These are phyloP conservation scores for Lacanobia wlatinum DNA, from an alignment of 2,888 invertebrate species.

Conservation along the genomic window DNA sequence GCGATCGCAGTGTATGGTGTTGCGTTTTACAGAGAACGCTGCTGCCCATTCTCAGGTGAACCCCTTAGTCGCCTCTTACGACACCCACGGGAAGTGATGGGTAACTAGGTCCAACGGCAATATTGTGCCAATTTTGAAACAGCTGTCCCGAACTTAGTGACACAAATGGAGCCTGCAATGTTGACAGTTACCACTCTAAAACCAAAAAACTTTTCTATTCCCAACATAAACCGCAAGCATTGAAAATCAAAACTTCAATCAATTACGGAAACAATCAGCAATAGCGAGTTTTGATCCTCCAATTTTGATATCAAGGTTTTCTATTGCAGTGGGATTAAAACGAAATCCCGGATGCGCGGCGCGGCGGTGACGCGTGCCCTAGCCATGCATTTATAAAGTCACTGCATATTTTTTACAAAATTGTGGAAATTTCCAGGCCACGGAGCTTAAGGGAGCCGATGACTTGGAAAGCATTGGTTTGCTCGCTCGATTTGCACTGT, in stretches of 20 bases:
- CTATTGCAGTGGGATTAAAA: constrained; percentile 63
- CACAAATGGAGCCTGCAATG: not conserved
- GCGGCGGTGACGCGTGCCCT: constrained; percentile 59
- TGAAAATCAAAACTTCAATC: constrained; percentile 28
- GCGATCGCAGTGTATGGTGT: too few relatives aligned
- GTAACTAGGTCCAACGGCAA: constrained; percentile 36
- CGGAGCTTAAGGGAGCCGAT: constrained; percentile 82
- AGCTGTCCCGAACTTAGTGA: not conserved
- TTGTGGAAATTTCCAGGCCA: constrained; percentile 85
- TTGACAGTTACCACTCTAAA: not conserved
- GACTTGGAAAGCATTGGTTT: constrained; percentile 88
- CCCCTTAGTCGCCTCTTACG: too few relatives aligned
- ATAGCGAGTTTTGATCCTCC: constrained; percentile 31
- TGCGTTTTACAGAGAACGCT: too few relatives aligned
- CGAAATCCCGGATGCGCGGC: constrained; percentile 56
- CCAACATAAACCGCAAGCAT: not conserved
- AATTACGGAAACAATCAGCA: constrained; percentile 48
- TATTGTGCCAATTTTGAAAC: constrained; percentile 27
- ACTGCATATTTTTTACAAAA: constrained; percentile 76
- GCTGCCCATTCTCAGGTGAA: too few relatives aligned
- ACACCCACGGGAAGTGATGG: too few relatives aligned
- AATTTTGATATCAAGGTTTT: constrained; percentile 52
- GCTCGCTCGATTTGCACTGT: constrained; percentile 88
- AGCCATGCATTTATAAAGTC: constrained; percentile 72
- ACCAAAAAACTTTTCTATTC: not conserved